Conservation (phyloP, 2,888 invertebrate species). For the Holacanthella duospinosa region DNA sequence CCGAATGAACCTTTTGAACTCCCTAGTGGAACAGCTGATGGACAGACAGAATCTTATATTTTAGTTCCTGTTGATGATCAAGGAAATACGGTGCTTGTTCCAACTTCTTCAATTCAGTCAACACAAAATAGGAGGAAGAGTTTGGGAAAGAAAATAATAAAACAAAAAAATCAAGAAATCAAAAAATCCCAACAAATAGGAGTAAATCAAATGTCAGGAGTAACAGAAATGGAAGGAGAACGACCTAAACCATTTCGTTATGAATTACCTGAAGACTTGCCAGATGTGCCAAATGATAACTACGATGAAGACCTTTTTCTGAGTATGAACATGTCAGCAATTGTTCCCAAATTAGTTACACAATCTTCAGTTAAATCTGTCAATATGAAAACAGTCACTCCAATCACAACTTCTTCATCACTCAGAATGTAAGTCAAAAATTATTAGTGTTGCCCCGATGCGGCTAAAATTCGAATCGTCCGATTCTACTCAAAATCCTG, state of each 20-base stretch:
- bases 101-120: constrained; percentile 6
- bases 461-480: too few species aligned
- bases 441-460: too few species aligned
- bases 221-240: background rate
- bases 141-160: too few species aligned
- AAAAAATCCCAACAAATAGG: background rate
- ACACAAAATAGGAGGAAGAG: too few species aligned
- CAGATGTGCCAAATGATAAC: background rate
- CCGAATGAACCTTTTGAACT: background rate
- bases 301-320: background rate
- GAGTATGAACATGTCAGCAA: background rate
- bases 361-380: too few species aligned
- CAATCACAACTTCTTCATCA: too few species aligned
- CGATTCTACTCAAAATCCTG: too few species aligned
- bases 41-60: constrained; percentile 4
- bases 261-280: background rate
- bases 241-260: background rate
- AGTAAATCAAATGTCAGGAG: background rate
- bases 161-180: background rate
- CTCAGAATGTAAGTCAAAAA: too few species aligned
- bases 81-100: constrained; percentile 7
- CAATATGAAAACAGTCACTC: too few species aligned
- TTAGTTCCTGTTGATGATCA: constrained; percentile 6
- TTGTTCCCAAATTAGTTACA: background rate
- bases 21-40: background rate